phyloP scores from a whole-genome alignment of 2,888 invertebrate genomes.

The Malthinus flaveolus region DNA sequence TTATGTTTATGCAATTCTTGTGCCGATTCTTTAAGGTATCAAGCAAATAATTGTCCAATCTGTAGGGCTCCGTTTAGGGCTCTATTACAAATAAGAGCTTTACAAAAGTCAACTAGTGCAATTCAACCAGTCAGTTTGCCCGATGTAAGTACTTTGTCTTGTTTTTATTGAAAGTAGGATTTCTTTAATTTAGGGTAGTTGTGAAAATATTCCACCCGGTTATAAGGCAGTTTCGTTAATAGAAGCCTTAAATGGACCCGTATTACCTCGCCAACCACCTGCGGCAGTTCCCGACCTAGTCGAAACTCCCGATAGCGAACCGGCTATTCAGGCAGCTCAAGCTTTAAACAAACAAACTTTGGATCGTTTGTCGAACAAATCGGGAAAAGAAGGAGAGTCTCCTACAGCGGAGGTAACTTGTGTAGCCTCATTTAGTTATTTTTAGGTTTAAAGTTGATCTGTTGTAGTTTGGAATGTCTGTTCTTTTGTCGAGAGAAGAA shows the following conservation, averaged over 20 bases:
- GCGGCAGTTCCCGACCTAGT: conserved; percentile 55
- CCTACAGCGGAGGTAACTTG: conserved; percentile 59
- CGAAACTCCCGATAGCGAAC: conserved; percentile 67
- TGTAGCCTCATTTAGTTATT: neutral
- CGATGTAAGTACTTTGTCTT: conserved; percentile 58
- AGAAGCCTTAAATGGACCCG: conserved; percentile 94
- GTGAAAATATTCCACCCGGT: conserved; percentile 87
- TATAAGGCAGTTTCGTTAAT: conserved; percentile 93
- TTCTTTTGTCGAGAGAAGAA: conserved; percentile 69
- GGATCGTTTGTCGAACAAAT: conserved; percentile 56
- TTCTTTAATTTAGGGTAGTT: conserved; percentile 60
- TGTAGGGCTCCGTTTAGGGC: conserved; percentile 99
- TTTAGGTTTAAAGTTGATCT: neutral
- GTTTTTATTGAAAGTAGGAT: no score
- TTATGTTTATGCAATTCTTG: conserved; percentile 96
- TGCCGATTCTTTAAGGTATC: conserved; percentile 94
- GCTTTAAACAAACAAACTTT: conserved; percentile 61
- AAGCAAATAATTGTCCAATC: conserved; percentile 98
- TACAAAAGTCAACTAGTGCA: conserved; percentile 71
- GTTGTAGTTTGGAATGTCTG: conserved; percentile 70
- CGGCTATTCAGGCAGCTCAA: conserved; percentile 69
- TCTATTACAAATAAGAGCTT: conserved; percentile 90
- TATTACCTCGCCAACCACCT: conserved; percentile 58
- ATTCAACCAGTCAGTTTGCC: conserved; percentile 63
- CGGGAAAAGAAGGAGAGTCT: conserved; percentile 53